phyloP scores from a whole-genome alignment of 2,888 invertebrate species.

The Brachyptera risi region DNA sequence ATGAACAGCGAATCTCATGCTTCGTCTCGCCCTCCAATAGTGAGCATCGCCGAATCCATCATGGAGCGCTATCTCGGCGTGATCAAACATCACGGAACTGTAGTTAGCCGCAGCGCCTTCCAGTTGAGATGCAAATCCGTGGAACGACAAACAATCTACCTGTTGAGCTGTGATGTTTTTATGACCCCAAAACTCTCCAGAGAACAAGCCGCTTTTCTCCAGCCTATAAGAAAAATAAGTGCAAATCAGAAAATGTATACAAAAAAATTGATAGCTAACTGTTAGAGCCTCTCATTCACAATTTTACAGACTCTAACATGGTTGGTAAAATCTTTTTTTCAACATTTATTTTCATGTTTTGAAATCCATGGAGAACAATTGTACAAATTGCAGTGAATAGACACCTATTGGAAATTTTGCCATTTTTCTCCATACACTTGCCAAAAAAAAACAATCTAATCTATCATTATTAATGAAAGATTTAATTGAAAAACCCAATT shows the following conservation, averaged over 20 bases:
- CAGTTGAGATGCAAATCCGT: conserved; percentile 68
- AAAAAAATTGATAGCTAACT: too few relatives aligned
- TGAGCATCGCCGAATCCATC: conserved; percentile 75
- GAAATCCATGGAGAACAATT: too few relatives aligned
- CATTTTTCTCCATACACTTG: too few relatives aligned
- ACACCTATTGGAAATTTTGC: too few relatives aligned
- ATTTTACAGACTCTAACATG: too few relatives aligned
- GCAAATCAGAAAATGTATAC: conserved; percentile 8
- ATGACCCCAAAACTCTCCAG: conserved; percentile 64
- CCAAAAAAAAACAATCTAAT: too few relatives aligned
- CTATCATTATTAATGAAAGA: too few relatives aligned
- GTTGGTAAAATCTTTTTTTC: too few relatives aligned
- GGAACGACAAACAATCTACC: conserved; percentile 75
- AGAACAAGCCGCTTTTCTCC: neutral
- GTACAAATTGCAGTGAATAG: too few relatives aligned
- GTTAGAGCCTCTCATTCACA: too few relatives aligned
- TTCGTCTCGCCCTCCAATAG: conserved; percentile 85
- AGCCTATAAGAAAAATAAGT: neutral
- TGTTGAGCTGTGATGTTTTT: conserved; percentile 60
- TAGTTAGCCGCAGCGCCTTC: conserved; percentile 52
- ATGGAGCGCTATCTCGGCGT: conserved; percentile 84
- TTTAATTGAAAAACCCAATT: too few relatives aligned
- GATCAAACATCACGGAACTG: conserved; percentile 59
- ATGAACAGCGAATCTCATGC: conserved; percentile 80
- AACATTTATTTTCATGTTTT: too few relatives aligned